Evolutionary conservation across 2,113 vertebrate genomes (phyloP).

Genomic region (Stegastes partitus): DNA sequence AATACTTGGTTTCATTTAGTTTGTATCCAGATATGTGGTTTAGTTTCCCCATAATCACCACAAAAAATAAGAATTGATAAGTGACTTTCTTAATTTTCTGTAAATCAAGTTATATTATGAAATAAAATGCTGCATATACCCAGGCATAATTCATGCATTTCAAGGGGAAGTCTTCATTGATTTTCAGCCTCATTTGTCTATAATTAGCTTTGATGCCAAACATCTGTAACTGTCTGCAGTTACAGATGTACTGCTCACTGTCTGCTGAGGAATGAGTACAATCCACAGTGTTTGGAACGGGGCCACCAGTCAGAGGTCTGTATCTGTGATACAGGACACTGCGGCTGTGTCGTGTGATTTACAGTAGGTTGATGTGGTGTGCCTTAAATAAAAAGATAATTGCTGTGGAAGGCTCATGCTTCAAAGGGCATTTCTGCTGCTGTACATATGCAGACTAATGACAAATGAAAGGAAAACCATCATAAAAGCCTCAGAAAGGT

Average conservation of each 20-base stretch:
- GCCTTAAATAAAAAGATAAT: not conserved
- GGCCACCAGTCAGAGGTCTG: not conserved
- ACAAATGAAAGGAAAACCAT: no score
- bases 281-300: not conserved
- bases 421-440: not conserved
- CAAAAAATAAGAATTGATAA: not conserved
- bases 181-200: not conserved
- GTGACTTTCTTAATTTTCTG: not conserved
- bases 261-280: not conserved
- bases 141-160: not conserved
- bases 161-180: not conserved
- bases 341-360: not conserved
- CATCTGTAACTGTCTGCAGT: constrained; percentile 3
- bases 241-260: not conserved
- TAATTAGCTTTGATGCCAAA: not conserved
- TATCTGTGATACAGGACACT: not conserved
- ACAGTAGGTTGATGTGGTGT: not conserved
- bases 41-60: not conserved
- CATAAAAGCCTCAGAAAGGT: no score
- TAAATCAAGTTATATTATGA: not conserved
- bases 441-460: not conserved
- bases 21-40: not conserved
- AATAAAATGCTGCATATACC: not conserved
- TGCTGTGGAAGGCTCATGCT: not conserved
- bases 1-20: not conserved